These are phyloP conservation scores for Dicerorhinus sumatrensis DNA, from an alignment of 2,113 vertebrate genomes.

Conservation along the genomic window DNA sequence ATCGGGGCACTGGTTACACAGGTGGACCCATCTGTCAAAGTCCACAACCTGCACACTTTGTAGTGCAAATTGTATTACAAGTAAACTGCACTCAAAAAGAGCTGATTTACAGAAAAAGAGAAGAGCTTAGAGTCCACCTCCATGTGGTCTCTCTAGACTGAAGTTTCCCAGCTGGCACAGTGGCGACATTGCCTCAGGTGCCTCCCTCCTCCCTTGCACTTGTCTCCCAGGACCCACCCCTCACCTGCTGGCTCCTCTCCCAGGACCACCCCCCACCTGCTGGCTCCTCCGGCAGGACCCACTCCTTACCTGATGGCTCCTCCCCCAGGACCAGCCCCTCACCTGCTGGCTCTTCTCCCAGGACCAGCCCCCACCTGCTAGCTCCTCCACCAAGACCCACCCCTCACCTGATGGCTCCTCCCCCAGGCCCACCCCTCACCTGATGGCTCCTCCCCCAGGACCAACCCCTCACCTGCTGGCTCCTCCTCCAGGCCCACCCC, in stretches of 20 bases:
- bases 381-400: neutral
- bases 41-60: fast-evolving
- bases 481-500: neutral
- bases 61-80: fast-evolving
- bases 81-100: fast-evolving
- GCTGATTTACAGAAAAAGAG: neutral
- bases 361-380: neutral
- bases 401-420: neutral
- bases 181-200: neutral
- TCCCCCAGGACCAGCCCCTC: neutral
- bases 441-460: neutral
- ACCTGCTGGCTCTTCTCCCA: neutral
- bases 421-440: neutral
- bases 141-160: fast-evolving
- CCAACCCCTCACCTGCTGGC: neutral
- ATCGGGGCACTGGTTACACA: fast-evolving
- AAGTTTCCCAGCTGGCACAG: neutral
- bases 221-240: no score
- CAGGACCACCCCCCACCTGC: neutral
- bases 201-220: neutral
- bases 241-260: neutral
- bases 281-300: neutral
- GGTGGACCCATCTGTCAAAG: fast-evolving
- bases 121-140: no score
- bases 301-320: neutral